Base-by-base conservation (phyloP, 2,113 vertebrate genomes). In the Seriola rivoliana region DNA sequence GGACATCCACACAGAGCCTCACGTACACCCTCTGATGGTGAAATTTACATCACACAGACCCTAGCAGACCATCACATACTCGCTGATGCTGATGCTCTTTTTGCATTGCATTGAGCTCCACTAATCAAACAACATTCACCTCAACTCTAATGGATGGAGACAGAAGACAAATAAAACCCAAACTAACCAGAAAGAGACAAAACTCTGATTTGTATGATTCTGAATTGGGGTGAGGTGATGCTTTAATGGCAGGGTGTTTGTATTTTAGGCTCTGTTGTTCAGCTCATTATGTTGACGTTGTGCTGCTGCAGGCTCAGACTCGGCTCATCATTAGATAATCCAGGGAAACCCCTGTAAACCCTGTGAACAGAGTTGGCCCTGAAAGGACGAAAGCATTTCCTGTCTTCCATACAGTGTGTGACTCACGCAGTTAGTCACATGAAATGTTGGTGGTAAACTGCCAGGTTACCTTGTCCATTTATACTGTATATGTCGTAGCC, bases 351-450 rank as follows among this genome's bases (percentile, higher is more conserved):
- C n/a, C 38, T 44, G 55, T 44, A 34, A 59, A 23, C 14, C 17
- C 29, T 32, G 29, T 34, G 52, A 36, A 73, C 44, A 36, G 23
- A 23, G 19, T 52, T 34, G 17, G 42, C 14, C 32, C 34, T 50
- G 32, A 59, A 17, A n/a, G 5, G 17, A 17, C 71, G 23, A 57
- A 78, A 36, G 75, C 38, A 55, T 68, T 73, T 78, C 69, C 75
- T 84, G 44, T 60, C 34, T 25, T 62, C 69, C 44, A 62, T 54
- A 50, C 40, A 42, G 10, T 8, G 9, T 67, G 46, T 78, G 75
- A 84, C 63, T 84, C 82, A 84, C 38, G 54, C 16, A 3, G 12
- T 25, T 11, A 17, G 40, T 83, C 54, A 83, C 78, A 62, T 78
- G 74, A 46, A 54, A 36, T 70, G 40, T 10, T 3, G 42, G 59